phyloP scores from a whole-genome alignment of 1,140 invertebrate genomes.

The Bombus sibiricus region DNA sequence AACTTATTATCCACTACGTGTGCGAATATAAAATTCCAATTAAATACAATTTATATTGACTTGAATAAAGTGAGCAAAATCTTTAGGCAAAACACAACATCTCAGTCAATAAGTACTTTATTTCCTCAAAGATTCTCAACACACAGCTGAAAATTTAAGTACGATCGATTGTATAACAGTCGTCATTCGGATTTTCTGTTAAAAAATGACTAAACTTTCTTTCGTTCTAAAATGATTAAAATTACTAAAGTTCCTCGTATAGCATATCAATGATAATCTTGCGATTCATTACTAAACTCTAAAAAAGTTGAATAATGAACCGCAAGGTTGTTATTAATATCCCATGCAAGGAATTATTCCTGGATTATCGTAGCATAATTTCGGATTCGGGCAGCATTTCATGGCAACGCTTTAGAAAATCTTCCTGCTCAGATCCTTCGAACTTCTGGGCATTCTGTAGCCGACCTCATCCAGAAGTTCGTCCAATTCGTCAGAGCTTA shows the following conservation, averaged over 20 bases:
- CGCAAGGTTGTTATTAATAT: not conserved
- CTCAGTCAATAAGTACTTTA: not conserved
- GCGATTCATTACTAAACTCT: too few relatives aligned
- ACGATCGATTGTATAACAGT: not conserved
- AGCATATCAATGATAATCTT: too few relatives aligned
- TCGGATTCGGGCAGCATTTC: conserved; percentile 20
- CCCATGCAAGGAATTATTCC: conserved; percentile 14
- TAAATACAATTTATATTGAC: too few relatives aligned
- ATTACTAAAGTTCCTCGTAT: too few relatives aligned
- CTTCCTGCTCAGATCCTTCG: not conserved
- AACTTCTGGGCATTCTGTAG: conserved; percentile 2
- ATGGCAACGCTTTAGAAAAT: conserved; percentile 4
- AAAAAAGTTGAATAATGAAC: not conserved
- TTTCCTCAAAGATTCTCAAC: not conserved
- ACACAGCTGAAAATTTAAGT: not conserved
- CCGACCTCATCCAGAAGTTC: conserved; percentile 3
- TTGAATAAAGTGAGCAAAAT: not conserved
- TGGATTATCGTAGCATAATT: conserved; percentile 10
- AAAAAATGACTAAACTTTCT: too few relatives aligned
- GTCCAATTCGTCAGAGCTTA: not conserved
- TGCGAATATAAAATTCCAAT: too few relatives aligned
- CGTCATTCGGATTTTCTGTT: not conserved
- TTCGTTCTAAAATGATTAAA: too few relatives aligned
- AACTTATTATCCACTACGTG: too few relatives aligned
- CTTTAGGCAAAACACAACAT: not conserved